Base-by-base conservation (phyloP, 37 sponge, comb jelly and placozoan genomes). In the Spongia lamella region DNA sequence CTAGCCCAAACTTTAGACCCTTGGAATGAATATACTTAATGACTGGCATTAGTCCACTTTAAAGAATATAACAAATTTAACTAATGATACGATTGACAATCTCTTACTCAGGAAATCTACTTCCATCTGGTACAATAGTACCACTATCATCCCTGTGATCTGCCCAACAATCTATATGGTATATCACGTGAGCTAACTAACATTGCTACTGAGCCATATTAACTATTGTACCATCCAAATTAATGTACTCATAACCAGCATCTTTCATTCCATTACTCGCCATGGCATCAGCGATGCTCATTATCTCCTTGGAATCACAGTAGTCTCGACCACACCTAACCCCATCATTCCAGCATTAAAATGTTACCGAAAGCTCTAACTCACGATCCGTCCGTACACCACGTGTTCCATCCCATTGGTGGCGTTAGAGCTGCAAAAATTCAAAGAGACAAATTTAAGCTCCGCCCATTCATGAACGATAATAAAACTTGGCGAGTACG, bases 381-480 rank as follows among this genome's bases (percentile, higher is more conserved):
- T 58, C 47, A 92, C 92, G 31, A 62, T 37, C 88, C 88, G 16
- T 76, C 76, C 9, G 92, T 87, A 61, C 92, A 92, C 92, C 92
- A 92, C 3, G 92, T 92, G 62, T 92, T 92, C 92, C 92, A 92
- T 0, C 92, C 87, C 92, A 92, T 92, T 0, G 92, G 85, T 13
- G 92, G 92, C 21, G 73, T 77, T 13, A 83, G 67, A 31, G 77
- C 92, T 43, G 47, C 9, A 43, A 43, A 13, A 43, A 13, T 13
- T 43, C 9, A 9, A 5, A 9, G 9, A 43, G 47, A 13, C 9
- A 5, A 9, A 43, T 43, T 43, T 43, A 9, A 43, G 47, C 47
- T 9, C 5, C 47, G 47, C 47, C 47, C 47, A 43, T 43, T 13
- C 47, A 43, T 43, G 7, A 9, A n/a, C n/a, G n/a, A n/a, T n/a